Percentiles rank a stretch among this genome's conserved stretches.
phyloP scores from a whole-genome alignment of 2,888 invertebrate species.

The Luffia ferchaultella region DNA sequence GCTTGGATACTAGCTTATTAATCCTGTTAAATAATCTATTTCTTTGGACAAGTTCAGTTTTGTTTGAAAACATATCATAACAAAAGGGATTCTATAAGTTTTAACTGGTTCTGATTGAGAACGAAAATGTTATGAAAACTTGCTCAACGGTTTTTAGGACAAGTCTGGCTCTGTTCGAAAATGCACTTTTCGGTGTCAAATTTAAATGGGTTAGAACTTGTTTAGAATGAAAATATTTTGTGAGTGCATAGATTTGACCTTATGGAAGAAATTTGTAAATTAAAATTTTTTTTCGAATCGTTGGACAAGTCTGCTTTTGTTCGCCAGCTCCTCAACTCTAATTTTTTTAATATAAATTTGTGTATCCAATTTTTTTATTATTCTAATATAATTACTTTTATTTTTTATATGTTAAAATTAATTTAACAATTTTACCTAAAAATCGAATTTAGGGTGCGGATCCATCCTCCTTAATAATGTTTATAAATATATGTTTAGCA shows the following conservation, averaged over 20 bases:
- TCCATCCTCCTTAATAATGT: no score
- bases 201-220: slow-evolving; percentile 2
- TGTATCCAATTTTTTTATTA: not conserved
- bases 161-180: slow-evolving; percentile 3
- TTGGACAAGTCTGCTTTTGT: not conserved
- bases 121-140: not conserved
- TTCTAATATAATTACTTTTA: no score
- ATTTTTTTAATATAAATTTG: not conserved
- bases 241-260: slow-evolving; percentile 2
- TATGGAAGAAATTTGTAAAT: not conserved
- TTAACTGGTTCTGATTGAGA: slow-evolving; percentile 5
- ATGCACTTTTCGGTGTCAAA: slow-evolving; percentile 1
- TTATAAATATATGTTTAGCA: no score
- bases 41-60: slow-evolving; percentile 4
- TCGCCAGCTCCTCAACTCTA: not conserved
- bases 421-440: no score
- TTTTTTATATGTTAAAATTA: no score
- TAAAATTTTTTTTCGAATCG: not conserved
- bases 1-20: not conserved
- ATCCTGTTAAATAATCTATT: slow-evolving; percentile 1
- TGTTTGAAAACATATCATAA: slow-evolving; percentile 4
- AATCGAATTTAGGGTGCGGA: no score
- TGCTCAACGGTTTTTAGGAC: slow-evolving; percentile 1
- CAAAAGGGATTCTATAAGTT: not conserved
- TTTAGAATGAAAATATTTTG: slow-evolving; percentile 3